phyloP scores from a whole-genome alignment of 2,888 invertebrate genomes.

The Heliconius cydno region DNA sequence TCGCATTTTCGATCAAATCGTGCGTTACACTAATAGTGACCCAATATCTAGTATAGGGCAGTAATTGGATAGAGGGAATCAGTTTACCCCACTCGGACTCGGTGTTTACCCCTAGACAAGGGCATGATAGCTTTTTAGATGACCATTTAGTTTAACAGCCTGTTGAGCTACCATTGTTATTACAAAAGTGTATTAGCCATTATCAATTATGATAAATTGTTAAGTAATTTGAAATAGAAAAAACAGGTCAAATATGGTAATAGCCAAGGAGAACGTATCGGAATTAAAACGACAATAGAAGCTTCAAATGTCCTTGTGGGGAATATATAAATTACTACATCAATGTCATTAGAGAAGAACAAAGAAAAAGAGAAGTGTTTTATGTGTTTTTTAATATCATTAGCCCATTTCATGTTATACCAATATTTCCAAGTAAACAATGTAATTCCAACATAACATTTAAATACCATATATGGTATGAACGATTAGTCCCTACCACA shows the following conservation, averaged over 20 bases:
- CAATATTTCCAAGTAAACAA: background rate
- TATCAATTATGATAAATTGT: background rate
- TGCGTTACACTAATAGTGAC: slow-evolving; percentile 55
- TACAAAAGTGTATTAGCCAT: background rate
- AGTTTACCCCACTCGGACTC: slow-evolving; percentile 78
- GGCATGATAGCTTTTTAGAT: slow-evolving; percentile 62
- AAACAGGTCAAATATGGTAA: no score
- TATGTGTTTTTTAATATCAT: background rate
- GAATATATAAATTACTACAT: no score
- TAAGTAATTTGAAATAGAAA: background rate
- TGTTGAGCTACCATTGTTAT: slow-evolving; percentile 40
- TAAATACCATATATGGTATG: background rate
- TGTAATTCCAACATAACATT: background rate
- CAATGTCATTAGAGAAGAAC: no score
- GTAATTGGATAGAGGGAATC: slow-evolving; percentile 82
- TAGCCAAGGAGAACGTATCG: no score
- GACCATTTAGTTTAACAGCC: slow-evolving; percentile 45
- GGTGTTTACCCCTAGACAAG: slow-evolving; percentile 76
- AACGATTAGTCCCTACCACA: background rate
- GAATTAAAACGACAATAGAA: no score
- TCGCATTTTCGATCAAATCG: slow-evolving; percentile 32
- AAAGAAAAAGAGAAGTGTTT: no score
- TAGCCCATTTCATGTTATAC: background rate
- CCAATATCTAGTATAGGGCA: slow-evolving; percentile 58
- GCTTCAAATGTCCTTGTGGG: no score